A percentile compares a stretch with the other conserved stretches of the same genome.
Conservation (phyloP, 2,797 vertebrate species). For the Anabacerthia variegaticeps region DNA sequence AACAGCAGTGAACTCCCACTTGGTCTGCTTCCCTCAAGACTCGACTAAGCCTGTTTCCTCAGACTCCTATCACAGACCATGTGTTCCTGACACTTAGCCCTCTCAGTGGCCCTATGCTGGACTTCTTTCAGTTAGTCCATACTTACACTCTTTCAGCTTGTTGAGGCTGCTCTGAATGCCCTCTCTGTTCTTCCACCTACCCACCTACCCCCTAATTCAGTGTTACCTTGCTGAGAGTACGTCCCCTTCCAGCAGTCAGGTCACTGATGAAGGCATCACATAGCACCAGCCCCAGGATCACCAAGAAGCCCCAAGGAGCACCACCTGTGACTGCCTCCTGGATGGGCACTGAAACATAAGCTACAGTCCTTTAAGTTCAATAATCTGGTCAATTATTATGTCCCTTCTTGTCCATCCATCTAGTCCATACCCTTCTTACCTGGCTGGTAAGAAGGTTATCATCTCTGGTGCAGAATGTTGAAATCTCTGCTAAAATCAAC, state of each 20-base stretch:
- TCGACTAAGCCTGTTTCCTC: neutral
- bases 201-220: neutral
- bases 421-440: neutral
- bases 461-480: neutral
- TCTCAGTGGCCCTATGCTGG: neutral
- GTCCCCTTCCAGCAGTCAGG: neutral
- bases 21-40: neutral
- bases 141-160: neutral
- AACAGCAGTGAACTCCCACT: neutral
- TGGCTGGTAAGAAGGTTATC: neutral
- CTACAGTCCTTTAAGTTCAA: neutral
- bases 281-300: neutral
- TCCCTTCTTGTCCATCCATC: neutral
- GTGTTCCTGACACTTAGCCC: accelerated
- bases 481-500: neutral
- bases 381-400: neutral
- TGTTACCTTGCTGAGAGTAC: neutral
- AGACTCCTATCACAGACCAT: neutral
- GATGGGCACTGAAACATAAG: neutral
- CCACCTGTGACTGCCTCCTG: neutral
- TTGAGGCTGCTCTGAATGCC: neutral
- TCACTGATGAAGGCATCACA: neutral
- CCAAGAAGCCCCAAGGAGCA: accelerated
- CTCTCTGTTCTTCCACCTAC: neutral
- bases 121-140: neutral